phyloP scores from a whole-genome alignment of 53 echinoderm and acorn worm genomes.

The Apostichopus leukothele region DNA sequence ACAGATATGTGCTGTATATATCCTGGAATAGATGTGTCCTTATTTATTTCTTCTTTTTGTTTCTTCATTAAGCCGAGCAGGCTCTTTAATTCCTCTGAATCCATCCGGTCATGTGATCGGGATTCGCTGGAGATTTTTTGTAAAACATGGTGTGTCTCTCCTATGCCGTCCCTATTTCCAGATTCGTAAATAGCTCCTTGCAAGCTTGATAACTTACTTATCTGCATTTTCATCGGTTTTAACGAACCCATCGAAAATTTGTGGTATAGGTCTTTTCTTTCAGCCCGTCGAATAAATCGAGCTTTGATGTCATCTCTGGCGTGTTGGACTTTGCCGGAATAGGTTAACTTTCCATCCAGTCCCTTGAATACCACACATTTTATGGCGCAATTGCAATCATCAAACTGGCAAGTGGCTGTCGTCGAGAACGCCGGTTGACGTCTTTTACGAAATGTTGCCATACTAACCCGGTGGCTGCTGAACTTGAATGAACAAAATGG shows the following conservation, averaged over 20 bases:
- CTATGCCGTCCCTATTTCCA: constrained; percentile 14
- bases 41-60: not conserved
- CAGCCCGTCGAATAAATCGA: not conserved
- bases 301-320: not conserved
- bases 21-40: not conserved
- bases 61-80: not conserved
- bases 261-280: not conserved
- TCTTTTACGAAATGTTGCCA: not conserved
- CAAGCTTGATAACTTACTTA: not conserved
- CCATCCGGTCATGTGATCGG: not conserved
- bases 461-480: not conserved
- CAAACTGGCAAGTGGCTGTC: no score
- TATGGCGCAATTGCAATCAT: no score
- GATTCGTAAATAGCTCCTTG: not conserved
- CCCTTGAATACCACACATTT: not conserved
- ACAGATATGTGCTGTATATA: constrained; percentile 18
- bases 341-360: not conserved
- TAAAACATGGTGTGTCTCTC: not conserved
- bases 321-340: not conserved
- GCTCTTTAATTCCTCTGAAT: not conserved
- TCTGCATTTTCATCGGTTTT: constrained; percentile 11
- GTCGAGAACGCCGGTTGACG: not conserved
- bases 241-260: not conserved
- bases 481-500: constrained; percentile 27
- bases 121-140: constrained; percentile 35